Conservation (phyloP, 2,797 vertebrate genomes). For the Nyctalus aviator region DNA sequence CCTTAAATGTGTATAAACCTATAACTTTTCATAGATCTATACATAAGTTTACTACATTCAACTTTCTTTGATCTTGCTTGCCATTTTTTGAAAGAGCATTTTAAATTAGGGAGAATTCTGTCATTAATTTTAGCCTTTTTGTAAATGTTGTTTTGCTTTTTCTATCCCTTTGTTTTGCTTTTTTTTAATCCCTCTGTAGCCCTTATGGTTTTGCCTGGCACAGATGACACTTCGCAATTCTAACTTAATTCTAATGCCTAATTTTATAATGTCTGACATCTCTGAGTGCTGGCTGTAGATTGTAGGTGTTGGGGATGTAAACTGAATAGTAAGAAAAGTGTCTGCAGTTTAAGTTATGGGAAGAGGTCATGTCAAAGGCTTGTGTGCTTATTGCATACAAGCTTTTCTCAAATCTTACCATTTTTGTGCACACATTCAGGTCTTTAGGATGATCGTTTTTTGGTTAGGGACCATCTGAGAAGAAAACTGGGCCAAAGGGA, state of each 20-base stretch:
- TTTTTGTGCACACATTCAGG: not conserved
- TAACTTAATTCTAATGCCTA: not conserved
- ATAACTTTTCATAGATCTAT: not conserved
- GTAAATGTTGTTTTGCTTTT: not conserved
- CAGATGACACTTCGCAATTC: not conserved
- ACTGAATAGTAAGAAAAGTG: conserved; percentile 48
- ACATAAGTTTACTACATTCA: not conserved
- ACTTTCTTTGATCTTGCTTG: conserved; percentile 25
- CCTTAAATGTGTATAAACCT: conserved; percentile 9
- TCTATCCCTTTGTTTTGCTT: conserved; percentile 20
- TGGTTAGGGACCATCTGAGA: conserved; percentile 54
- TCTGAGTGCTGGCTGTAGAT: not conserved
- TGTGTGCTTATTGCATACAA: not conserved
- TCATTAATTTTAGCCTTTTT: conserved; percentile 42
- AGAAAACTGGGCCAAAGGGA: conserved; percentile 57
- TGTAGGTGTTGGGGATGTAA: conserved; percentile 41
- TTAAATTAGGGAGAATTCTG: conserved; percentile 56
- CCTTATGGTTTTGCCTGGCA: conserved; percentile 37
- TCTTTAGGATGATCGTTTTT: conserved; percentile 54
- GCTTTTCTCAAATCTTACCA: conserved; percentile 17
- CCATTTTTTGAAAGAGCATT: conserved; percentile 48
- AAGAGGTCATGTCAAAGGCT: not conserved
- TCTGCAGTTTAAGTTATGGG: not conserved
- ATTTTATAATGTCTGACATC: conserved; percentile 27
- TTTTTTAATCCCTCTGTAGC: conserved; percentile 15